Evolutionary conservation across 2,113 vertebrate genomes (phyloP).

Genomic region (Podarcis raffonei): DNA sequence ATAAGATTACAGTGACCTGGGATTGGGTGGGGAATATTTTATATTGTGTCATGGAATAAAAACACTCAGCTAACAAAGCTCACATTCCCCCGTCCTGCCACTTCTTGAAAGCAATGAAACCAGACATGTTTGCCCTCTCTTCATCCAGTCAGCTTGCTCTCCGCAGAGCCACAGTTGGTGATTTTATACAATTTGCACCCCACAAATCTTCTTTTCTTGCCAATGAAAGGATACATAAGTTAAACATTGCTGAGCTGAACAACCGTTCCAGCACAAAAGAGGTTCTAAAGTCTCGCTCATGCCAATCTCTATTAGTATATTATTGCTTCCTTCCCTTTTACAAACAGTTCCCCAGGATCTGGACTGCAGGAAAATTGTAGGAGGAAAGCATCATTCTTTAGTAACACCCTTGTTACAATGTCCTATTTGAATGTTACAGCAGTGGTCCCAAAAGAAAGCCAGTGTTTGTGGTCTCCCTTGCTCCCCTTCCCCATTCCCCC

Average conservation of each 20-base stretch:
- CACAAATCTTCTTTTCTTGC: background rate
- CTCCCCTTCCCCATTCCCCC: background rate
- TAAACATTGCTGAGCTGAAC: fast-evolving
- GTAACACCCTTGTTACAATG: background rate
- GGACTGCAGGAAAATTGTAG: background rate
- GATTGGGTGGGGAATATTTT: background rate
- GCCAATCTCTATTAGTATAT: background rate
- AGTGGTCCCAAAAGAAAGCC: background rate
- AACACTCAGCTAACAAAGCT: background rate
- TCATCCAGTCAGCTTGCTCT: background rate
- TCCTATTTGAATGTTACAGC: background rate
- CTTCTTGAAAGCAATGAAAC: background rate
- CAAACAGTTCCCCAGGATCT: fast-evolving
- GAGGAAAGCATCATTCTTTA: background rate
- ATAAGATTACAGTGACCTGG: background rate
- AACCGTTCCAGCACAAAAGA: background rate
- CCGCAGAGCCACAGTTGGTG: background rate
- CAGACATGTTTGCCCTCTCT: background rate
- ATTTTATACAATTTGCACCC: fast-evolving
- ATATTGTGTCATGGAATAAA: background rate
- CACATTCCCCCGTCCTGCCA: background rate
- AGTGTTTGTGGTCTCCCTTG: too few species aligned
- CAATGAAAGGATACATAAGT: background rate
- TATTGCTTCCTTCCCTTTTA: background rate
- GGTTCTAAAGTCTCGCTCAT: background rate